A percentile compares a stretch with the other conserved stretches of the same genome.
phyloP scores from a whole-genome alignment of 2,797 vertebrate genomes.

The Falco berigora region DNA sequence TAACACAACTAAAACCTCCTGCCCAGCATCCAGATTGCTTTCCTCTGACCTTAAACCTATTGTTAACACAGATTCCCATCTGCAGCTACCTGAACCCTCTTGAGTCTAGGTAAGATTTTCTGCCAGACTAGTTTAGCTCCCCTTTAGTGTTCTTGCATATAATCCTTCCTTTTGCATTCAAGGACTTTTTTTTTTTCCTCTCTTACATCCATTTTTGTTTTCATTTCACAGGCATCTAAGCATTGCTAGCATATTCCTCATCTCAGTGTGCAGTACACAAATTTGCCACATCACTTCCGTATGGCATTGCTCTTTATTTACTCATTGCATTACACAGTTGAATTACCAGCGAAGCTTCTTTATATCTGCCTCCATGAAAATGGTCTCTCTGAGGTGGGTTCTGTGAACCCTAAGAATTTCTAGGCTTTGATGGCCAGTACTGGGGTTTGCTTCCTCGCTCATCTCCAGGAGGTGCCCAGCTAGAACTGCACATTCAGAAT shows the following conservation, averaged over 20 bases:
- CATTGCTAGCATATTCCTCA: background rate
- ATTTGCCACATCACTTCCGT: background rate
- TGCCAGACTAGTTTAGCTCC: background rate
- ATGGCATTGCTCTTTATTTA: background rate
- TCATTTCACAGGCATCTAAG: background rate
- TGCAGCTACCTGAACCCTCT: background rate
- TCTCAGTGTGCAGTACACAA: background rate
- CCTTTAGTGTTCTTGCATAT: background rate
- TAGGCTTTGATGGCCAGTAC: background rate
- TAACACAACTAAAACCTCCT: background rate
- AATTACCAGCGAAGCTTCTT: background rate
- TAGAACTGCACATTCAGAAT: background rate
- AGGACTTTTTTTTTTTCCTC: background rate
- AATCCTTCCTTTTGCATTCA: background rate
- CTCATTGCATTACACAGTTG: background rate
- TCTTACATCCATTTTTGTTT: background rate
- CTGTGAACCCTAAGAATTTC: background rate
- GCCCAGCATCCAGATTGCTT: background rate
- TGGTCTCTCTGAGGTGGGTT: background rate
- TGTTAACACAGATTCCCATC: background rate
- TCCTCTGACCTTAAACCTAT: background rate
- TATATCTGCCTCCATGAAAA: background rate
- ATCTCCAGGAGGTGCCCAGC: background rate
- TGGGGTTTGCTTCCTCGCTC: background rate
- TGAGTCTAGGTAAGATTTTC: background rate